phyloP scores from a whole-genome alignment of 1,140 invertebrate genomes.

The Papilio xuthus region DNA sequence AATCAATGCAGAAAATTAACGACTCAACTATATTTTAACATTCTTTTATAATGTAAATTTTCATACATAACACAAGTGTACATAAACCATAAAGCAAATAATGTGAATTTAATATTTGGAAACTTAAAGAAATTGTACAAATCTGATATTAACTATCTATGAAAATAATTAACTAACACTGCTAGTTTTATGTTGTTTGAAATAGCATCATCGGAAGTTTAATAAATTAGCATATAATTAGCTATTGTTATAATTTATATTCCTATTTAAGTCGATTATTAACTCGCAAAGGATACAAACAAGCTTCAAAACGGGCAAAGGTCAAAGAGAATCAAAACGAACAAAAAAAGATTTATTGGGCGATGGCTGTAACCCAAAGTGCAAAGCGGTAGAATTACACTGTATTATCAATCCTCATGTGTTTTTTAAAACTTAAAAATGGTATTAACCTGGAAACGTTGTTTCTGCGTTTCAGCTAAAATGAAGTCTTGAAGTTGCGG shows the following conservation, averaged over 20 bases:
- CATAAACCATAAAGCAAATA: too few relatives aligned
- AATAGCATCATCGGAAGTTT: neutral
- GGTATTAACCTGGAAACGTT: slow-evolving; percentile 72
- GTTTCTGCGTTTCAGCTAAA: slow-evolving; percentile 73
- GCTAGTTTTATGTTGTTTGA: neutral
- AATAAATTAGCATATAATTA: neutral
- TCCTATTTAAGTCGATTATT: neutral
- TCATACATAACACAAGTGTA: too few relatives aligned
- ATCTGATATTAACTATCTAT: neutral
- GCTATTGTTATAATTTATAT: neutral
- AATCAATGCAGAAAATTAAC: too few relatives aligned
- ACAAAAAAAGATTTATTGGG: neutral
- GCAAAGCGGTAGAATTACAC: neutral
- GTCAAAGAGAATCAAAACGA: slow-evolving; percentile 27
- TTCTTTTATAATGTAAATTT: too few relatives aligned
- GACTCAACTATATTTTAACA: too few relatives aligned
- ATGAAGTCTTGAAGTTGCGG: slow-evolving; percentile 74
- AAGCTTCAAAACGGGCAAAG: slow-evolving; percentile 40
- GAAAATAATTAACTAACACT: neutral
- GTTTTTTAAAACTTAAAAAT: slow-evolving; percentile 1
- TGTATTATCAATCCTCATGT: neutral
- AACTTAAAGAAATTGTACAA: too few relatives aligned
- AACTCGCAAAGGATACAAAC: neutral
- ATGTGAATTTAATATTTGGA: too few relatives aligned
- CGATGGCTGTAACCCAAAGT: neutral